Conservation (phyloP, 2,797 vertebrate species). For the Gallirallus australis region DNA sequence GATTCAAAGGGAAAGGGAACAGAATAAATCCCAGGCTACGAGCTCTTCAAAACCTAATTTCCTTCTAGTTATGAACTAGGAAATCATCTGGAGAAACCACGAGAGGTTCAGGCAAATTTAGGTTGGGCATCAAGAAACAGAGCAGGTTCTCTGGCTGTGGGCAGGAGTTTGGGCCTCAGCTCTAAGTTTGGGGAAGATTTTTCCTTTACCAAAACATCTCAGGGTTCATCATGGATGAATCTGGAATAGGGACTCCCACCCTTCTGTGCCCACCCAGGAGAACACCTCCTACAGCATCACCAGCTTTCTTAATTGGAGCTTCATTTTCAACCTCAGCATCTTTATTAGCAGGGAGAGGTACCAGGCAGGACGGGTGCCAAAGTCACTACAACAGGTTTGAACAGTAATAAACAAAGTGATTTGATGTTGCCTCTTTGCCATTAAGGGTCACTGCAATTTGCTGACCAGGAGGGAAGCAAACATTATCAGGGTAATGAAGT, state of each 20-base stretch:
- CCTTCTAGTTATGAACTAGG: constrained; percentile 1
- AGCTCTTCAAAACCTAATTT: constrained; percentile 30
- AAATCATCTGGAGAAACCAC: neutral
- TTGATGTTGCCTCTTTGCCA: neutral
- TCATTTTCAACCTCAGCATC: neutral
- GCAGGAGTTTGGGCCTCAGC: neutral
- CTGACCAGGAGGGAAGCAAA: neutral
- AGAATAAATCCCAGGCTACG: neutral
- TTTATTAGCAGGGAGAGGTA: neutral
- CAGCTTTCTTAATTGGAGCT: rapidly evolving
- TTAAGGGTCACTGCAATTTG: neutral
- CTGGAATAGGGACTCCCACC: neutral
- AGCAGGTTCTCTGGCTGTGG: neutral
- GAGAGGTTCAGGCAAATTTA: neutral
- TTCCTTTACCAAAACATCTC: neutral
- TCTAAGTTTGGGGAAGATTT: neutral
- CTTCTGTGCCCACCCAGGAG: rapidly evolving
- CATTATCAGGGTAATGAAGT: neutral
- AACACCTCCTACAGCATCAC: rapidly evolving
- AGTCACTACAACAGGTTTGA: neutral
- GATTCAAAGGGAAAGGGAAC: neutral
- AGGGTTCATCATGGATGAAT: rapidly evolving
- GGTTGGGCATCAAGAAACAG: rapidly evolving
- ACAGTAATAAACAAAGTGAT: neutral
- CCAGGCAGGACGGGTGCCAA: neutral